These are phyloP conservation scores for Agyllia agylla DNA, from an alignment of 2,888 invertebrate species.

Conservation along the genomic window DNA sequence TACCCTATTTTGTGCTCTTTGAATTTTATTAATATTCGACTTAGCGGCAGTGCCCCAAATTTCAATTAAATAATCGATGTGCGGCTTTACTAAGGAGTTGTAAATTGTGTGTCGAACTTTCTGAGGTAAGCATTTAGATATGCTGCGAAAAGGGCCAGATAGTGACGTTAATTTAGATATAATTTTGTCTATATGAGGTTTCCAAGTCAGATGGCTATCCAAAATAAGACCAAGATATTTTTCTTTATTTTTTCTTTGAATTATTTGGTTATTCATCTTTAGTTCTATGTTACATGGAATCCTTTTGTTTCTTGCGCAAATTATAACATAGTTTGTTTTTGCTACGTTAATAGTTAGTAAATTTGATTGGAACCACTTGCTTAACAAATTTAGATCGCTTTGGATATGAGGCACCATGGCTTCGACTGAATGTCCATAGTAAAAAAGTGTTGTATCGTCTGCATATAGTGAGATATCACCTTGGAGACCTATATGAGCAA, in stretches of 20 bases:
- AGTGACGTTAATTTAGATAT: constrained; percentile 1
- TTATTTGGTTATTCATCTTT: background rate
- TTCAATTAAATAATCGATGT: constrained; percentile 54
- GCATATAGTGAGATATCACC: background rate
- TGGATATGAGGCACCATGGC: background rate
- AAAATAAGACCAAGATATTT: constrained; percentile 14
- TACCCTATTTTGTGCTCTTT: constrained; percentile 30
- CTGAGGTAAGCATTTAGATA: constrained; percentile 36
- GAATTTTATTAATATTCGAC: background rate
- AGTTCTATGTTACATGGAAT: background rate
- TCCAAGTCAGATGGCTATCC: constrained; percentile 9
- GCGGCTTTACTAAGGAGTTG: constrained; percentile 58
- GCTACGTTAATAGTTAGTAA: background rate
- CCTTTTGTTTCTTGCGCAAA: background rate
- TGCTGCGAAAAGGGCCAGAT: constrained; percentile 41
- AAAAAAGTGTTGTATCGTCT: background rate
- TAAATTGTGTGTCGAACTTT: constrained; percentile 39
- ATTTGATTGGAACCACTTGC: background rate
- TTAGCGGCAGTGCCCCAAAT: constrained; percentile 27
- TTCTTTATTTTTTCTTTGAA: background rate
- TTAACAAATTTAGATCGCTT: background rate
- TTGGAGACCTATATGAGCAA: background rate
- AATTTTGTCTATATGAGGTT: constrained; percentile 21
- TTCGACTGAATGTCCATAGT: background rate
- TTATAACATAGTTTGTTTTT: background rate